Conservation (phyloP, 2,888 invertebrate genomes). For the Gordius sp. region DNA sequence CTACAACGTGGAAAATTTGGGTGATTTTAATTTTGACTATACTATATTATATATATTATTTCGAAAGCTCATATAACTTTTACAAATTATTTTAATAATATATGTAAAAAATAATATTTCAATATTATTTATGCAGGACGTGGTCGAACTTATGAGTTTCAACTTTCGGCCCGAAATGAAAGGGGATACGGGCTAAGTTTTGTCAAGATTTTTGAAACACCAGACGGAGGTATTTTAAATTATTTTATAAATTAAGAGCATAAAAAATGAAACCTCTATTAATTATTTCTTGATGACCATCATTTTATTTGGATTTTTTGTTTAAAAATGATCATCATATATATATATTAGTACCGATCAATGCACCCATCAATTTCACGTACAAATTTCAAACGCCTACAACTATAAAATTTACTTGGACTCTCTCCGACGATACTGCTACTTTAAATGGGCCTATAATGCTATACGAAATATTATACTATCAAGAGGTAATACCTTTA, state of each 20-base stretch:
- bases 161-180: slow-evolving; percentile 75
- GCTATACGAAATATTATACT: not conserved
- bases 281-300: not conserved
- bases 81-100: too few species aligned
- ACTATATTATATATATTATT: slow-evolving; percentile 20
- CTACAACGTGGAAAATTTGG: slow-evolving; percentile 46
- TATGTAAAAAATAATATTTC: too few species aligned
- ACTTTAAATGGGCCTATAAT: slow-evolving; percentile 19
- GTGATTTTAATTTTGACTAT: slow-evolving; percentile 24
- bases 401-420: slow-evolving; percentile 65
- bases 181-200: slow-evolving; percentile 82
- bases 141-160: slow-evolving; percentile 79
- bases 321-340: not conserved
- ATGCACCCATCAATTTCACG: slow-evolving; percentile 29
- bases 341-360: slow-evolving; percentile 26
- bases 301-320: not conserved
- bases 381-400: slow-evolving; percentile 63
- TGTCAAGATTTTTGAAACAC: slow-evolving; percentile 62
- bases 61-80: too few species aligned
- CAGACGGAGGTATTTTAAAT: slow-evolving; percentile 47
- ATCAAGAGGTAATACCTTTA: too few species aligned
- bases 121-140: too few species aligned
- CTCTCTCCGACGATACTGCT: slow-evolving; percentile 30
- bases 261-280: not conserved
- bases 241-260: not conserved